phyloP scores from a whole-genome alignment of 2,113 vertebrate species.

The Trematocara stigmaticum region DNA sequence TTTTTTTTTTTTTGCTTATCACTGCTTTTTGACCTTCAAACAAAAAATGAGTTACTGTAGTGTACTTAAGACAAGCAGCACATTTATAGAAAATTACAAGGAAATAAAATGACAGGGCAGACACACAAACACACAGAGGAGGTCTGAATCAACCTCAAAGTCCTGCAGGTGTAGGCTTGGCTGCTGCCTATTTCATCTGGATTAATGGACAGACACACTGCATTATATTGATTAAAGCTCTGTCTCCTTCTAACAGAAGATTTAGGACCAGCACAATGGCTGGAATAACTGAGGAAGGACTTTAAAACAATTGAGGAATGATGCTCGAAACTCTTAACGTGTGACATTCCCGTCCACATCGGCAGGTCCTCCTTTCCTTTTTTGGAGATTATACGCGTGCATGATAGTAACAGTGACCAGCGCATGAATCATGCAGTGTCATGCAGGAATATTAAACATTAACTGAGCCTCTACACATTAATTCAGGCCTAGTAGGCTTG shows the following conservation, averaged over 20 bases:
- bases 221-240: background rate
- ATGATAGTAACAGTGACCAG: background rate
- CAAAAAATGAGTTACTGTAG: background rate
- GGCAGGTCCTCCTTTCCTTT: background rate
- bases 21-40: background rate
- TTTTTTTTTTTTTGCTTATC: background rate
- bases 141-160: background rate
- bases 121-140: background rate
- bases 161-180: background rate
- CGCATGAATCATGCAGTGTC: background rate
- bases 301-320: slow-evolving; percentile 20
- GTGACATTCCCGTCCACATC: background rate
- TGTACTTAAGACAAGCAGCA: background rate
- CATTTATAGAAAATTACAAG: background rate
- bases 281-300: background rate
- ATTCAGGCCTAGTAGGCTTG: background rate
- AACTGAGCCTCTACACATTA: background rate
- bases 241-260: background rate
- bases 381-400: background rate
- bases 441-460: background rate
- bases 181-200: background rate
- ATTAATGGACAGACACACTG: background rate
- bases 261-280: background rate
- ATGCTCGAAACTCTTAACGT: background rate
- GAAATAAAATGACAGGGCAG: background rate